phyloP scores from a whole-genome alignment of 2,888 invertebrate species.

The Heliconius erato region DNA sequence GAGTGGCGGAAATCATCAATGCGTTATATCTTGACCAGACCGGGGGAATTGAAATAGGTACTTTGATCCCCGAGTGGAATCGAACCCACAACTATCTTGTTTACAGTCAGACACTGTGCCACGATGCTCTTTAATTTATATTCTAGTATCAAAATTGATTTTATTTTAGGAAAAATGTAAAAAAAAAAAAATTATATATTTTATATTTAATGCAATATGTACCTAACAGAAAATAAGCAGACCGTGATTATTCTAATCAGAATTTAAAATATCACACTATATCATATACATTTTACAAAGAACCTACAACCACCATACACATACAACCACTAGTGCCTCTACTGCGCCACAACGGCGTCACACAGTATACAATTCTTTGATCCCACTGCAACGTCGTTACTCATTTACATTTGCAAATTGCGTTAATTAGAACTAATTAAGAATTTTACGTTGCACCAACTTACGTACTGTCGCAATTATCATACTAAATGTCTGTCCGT shows the following conservation, averaged over 20 bases:
- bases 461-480: conserved; percentile 42
- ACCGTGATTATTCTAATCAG: background rate
- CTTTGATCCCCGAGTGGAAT: background rate
- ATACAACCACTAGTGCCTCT: background rate
- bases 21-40: background rate
- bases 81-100: background rate
- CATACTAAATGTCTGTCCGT: conserved; percentile 40
- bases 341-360: background rate
- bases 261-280: background rate
- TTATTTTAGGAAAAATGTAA: background rate
- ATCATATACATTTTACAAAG: no score
- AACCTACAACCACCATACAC: background rate
- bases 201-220: no score
- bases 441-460: conserved; percentile 15
- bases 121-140: no score
- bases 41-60: background rate
- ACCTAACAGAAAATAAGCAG: background rate
- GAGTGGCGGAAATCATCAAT: background rate
- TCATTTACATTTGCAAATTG: background rate
- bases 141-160: background rate
- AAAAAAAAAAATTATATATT: background rate
- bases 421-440: conserved; percentile 13
- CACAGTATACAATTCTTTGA: background rate
- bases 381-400: background rate
- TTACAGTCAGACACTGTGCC: no score